Conservation (phyloP, 2,797 vertebrate species). For the Coranthus polyacanthus region DNA sequence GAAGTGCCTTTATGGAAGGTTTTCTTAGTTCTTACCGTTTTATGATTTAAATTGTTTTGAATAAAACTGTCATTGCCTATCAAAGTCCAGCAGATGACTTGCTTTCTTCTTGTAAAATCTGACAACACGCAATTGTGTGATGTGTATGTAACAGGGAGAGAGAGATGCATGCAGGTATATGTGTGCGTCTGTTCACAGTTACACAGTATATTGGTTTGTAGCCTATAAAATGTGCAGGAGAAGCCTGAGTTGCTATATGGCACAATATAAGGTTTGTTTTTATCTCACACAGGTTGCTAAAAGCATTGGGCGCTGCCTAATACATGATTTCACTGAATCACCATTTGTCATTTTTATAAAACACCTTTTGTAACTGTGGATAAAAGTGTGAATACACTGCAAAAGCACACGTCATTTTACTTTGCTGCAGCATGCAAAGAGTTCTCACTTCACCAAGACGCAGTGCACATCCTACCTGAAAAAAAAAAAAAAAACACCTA, state of each 20-base stretch:
- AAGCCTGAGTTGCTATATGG: conserved; percentile 68
- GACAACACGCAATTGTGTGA: conserved; percentile 25
- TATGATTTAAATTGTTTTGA: conserved; percentile 80
- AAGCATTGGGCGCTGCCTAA: conserved; percentile 51
- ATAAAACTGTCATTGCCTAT: conserved; percentile 85
- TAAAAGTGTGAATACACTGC: conserved; percentile 63
- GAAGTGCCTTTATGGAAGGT: conserved; percentile 83
- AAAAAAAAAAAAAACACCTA: conserved; percentile 39
- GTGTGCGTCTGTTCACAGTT: conserved; percentile 62
- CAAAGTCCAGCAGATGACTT: conserved; percentile 55
- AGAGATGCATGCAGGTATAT: conserved; percentile 63
- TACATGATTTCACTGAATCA: conserved; percentile 32
- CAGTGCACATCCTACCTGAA: conserved; percentile 25
- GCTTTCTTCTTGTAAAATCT: conserved; percentile 47
- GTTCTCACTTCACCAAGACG: conserved; percentile 36
- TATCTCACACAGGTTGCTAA: conserved; percentile 50
- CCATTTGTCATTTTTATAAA: conserved; percentile 59
- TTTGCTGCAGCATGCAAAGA: conserved; percentile 81
- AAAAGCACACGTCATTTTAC: conserved; percentile 59
- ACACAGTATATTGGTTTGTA: conserved; percentile 68
- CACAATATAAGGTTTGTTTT: conserved; percentile 44
- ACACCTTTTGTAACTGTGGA: conserved; percentile 56
- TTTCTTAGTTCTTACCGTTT: conserved; percentile 70
- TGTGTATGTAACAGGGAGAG: conserved; percentile 23
- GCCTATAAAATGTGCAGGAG: conserved; percentile 50